phyloP scores from a whole-genome alignment of 1,140 invertebrate genomes.

The Belonocnema kinseyi region DNA sequence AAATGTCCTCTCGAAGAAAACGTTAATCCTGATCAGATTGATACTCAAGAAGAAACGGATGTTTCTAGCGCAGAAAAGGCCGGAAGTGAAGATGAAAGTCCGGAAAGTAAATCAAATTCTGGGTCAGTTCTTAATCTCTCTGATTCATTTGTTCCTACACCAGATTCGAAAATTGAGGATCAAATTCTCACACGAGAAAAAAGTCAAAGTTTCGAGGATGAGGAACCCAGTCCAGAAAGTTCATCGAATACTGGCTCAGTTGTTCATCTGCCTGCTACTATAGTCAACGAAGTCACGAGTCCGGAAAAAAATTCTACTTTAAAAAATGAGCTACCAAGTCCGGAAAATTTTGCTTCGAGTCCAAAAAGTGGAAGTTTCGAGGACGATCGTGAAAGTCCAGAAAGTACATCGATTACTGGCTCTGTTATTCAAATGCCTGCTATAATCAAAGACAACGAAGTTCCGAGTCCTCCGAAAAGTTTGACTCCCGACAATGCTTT shows the following conservation, averaged over 20 bases:
- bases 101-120: background rate
- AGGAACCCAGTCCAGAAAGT: conserved; percentile 19
- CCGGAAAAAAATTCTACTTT: background rate
- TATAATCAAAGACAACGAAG: background rate
- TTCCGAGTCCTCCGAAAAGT: background rate
- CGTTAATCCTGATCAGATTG: background rate
- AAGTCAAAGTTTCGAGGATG: conserved; percentile 22
- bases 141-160: background rate
- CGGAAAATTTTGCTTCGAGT: background rate
- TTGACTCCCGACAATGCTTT: background rate
- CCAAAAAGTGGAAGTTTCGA: background rate
- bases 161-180: background rate
- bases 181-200: background rate
- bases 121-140: background rate
- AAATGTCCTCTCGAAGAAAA: background rate
- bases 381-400: background rate
- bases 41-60: background rate
- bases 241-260: conserved; percentile 11
- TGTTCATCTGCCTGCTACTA: conserved; percentile 6
- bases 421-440: background rate
- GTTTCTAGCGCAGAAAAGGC: too few species aligned
- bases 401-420: background rate
- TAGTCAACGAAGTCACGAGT: conserved; percentile 4
- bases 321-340: background rate
- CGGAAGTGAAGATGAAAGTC: background rate